phyloP scores from a whole-genome alignment of 2,113 vertebrate genomes.

The Setophaga petechia region DNA sequence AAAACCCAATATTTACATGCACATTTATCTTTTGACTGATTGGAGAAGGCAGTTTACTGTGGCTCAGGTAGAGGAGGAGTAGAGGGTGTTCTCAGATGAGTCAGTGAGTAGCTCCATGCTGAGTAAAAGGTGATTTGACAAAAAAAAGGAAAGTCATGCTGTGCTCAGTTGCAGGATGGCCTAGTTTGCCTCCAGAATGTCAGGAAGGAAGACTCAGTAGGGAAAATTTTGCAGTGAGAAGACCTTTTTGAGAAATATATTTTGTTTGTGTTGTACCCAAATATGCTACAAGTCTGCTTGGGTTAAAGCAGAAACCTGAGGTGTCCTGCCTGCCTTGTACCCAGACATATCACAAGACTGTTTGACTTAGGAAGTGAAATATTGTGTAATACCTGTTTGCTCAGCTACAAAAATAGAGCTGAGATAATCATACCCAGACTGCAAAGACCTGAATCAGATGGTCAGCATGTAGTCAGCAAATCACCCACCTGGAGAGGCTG shows the following conservation, averaged over 20 bases:
- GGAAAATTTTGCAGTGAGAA: background rate
- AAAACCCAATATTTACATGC: background rate
- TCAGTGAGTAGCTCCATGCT: background rate
- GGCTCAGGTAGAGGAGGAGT: background rate
- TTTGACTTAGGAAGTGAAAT: constrained; percentile 13
- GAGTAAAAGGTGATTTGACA: background rate
- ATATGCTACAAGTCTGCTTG: background rate
- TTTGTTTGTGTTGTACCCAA: background rate
- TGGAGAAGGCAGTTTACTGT: background rate
- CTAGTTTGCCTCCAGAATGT: background rate
- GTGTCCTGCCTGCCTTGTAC: background rate
- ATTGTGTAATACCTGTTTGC: background rate
- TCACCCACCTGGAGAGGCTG: background rate
- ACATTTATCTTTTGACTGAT: background rate
- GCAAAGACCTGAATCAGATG: background rate
- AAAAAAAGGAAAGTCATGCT: background rate
- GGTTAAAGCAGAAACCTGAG: background rate
- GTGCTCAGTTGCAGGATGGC: background rate
- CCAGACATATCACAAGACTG: background rate
- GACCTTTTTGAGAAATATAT: background rate
- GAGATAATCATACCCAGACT: background rate
- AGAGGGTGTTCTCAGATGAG: background rate
- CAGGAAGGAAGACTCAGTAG: background rate
- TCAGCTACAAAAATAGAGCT: background rate
- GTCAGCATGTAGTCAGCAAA: background rate